phyloP scores from a whole-genome alignment of 1,140 invertebrate genomes.

The Euura saliciscinereae region DNA sequence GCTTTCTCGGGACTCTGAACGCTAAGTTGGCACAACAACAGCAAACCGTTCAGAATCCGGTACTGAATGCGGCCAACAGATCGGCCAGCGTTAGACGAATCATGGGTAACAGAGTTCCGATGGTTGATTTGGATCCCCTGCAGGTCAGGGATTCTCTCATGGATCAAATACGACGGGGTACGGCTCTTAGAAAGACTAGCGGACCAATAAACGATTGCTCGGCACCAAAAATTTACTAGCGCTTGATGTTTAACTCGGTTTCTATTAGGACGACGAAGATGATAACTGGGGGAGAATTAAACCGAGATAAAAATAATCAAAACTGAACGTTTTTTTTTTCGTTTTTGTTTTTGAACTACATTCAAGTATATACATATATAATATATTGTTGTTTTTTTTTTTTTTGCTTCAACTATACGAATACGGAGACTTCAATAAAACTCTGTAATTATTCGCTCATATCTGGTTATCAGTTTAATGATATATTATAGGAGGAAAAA shows the following conservation, averaged over 20 bases:
- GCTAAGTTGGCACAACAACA: conserved; percentile 73
- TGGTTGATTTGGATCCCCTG: conserved; percentile 57
- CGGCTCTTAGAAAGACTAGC: conserved; percentile 73
- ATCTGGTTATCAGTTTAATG: too few species aligned
- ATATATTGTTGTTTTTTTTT: neutral
- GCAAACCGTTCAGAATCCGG: conserved; percentile 52
- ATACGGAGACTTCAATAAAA: neutral
- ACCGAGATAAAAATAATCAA: neutral
- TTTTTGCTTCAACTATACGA: neutral
- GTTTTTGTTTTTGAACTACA: neutral
- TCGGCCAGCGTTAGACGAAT: conserved; percentile 74
- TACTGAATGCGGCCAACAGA: conserved; percentile 69
- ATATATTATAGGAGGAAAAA: too few species aligned
- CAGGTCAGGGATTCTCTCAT: conserved; percentile 74
- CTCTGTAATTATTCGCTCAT: neutral
- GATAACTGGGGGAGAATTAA: neutral
- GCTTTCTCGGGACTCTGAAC: conserved; percentile 77
- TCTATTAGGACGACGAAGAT: neutral
- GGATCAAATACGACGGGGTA: conserved; percentile 90
- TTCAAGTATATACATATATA: neutral
- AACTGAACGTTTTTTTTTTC: neutral
- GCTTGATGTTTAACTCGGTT: too few species aligned
- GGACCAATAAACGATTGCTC: conserved; percentile 68
- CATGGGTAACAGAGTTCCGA: conserved; percentile 55
- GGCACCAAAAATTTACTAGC: conserved; percentile 71